Percentiles rank a stretch among this genome's conserved stretches.
Evolutionary conservation across 2,797 vertebrate genomes (phyloP).

Genomic region (Scyliorhinus canicula): DNA sequence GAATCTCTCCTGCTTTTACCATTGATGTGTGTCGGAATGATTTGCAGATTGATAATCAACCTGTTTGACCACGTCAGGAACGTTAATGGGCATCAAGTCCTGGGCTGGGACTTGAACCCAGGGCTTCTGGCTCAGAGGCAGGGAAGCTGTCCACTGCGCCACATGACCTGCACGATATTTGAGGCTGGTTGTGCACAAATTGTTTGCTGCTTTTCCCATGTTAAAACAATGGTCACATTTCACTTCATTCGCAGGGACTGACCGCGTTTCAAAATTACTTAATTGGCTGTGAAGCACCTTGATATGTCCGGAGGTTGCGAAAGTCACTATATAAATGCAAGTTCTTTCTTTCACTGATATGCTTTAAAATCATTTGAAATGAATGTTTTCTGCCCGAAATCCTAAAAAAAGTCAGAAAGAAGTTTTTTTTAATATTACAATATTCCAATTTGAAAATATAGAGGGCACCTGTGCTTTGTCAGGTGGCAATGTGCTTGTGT

Average conservation of each 20-base stretch:
- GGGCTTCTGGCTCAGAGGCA: too few species aligned
- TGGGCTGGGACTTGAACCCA: too few species aligned
- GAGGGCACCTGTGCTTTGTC: background rate
- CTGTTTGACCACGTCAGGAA: too few species aligned
- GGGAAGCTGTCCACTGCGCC: too few species aligned
- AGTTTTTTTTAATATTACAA: background rate
- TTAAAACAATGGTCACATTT: background rate
- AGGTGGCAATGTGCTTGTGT: background rate
- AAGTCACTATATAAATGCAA: slow-evolving; percentile 3
- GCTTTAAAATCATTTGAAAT: background rate
- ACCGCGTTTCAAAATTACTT: background rate
- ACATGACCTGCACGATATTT: too few species aligned
- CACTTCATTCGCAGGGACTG: background rate
- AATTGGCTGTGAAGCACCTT: background rate
- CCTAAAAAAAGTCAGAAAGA: background rate
- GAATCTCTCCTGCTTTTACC: too few species aligned
- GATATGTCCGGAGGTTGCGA: background rate
- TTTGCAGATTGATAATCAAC: too few species aligned
- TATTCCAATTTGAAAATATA: background rate
- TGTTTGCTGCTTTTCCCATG: background rate
- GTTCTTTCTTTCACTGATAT: background rate
- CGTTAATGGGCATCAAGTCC: too few species aligned
- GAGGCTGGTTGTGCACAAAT: background rate
- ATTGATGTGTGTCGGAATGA: too few species aligned
- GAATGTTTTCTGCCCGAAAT: background rate